phyloP scores from a whole-genome alignment of 2,113 vertebrate species.

The Hystrix brachyura region DNA sequence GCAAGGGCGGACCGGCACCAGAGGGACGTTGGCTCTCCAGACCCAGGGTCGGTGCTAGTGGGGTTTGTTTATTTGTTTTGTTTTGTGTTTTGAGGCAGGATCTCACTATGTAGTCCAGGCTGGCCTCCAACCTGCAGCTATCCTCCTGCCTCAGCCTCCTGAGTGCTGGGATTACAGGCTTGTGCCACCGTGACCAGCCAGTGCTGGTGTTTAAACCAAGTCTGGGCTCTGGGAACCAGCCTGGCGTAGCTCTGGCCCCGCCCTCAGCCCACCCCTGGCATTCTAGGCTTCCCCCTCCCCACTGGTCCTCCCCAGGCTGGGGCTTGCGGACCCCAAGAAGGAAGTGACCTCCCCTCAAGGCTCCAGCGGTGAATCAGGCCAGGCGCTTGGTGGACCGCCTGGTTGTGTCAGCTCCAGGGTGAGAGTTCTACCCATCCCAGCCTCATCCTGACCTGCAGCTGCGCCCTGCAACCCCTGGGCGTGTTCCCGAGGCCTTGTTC shows the following conservation, averaged over 20 bases:
- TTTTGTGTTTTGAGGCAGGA: too few species aligned
- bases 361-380: neutral
- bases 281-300: neutral
- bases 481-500: too few species aligned
- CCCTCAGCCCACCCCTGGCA: neutral
- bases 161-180: too few species aligned
- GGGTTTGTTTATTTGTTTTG: too few species aligned
- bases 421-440: neutral
- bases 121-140: too few species aligned
- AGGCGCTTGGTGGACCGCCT: neutral
- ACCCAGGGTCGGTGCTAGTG: neutral
- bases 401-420: neutral
- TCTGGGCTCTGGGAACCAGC: neutral
- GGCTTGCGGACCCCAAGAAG: neutral
- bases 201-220: neutral
- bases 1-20: neutral
- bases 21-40: neutral
- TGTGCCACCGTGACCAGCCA: too few species aligned
- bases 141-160: too few species aligned
- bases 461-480: too few species aligned
- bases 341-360: neutral
- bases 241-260: neutral
- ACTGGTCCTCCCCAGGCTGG: neutral
- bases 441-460: neutral
- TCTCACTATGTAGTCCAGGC: too few species aligned